Evolutionary conservation across 2,888 invertebrate species (phyloP), one percentile per base, ranked within the genome.

Genomic region (Drosophila tanythrix): DNA sequence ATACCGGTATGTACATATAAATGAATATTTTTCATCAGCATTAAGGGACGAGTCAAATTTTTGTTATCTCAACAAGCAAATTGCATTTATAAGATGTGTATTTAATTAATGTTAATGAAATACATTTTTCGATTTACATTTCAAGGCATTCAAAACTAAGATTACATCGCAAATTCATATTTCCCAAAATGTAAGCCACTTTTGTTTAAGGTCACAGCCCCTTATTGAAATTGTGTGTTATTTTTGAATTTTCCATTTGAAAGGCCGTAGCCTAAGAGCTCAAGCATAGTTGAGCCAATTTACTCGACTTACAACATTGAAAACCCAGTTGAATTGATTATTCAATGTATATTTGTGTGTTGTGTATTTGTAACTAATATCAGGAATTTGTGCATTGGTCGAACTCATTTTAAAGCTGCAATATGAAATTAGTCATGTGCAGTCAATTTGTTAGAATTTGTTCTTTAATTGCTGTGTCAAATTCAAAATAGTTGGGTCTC

Each of bases 401-500:
- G 18, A 27, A 10, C 35, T 8, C 5, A 48, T 29, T 4, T 50
- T 13, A 10, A 3, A n/a, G 21, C 18, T 7, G 31, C 8, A 36
- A 21, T 15, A 15, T 51, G 15, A 38, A 33, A 65, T 51, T 21
- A 18, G 5, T 29, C 50, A 40, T 50, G n/a, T 21, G n/a, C 68
- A 53, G 29, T 13, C 50, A 50, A 38, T 55, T 31, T 27, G 67
- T 18, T 46, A 31, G 50, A 38, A 59, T 33, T 33, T 38, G 27
- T 48, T 35, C 25, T 35, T 62, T n/a, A 59, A 72, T 50, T 51
- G 35, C 18, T 31, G 27, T 56, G 69, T 58, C 36, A 27, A 70
- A n/a, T 38, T 75, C 53, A 18, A 78, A 71, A 63, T 62, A 65
- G 56, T 66, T 51, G 60, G 65, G 40, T 65, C 53, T 60, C 68